Percentiles rank a stretch among this genome's conserved stretches.
These are phyloP conservation scores for Xenopus borealis DNA, from an alignment of 2,113 vertebrate genomes.

Conservation along the genomic window DNA sequence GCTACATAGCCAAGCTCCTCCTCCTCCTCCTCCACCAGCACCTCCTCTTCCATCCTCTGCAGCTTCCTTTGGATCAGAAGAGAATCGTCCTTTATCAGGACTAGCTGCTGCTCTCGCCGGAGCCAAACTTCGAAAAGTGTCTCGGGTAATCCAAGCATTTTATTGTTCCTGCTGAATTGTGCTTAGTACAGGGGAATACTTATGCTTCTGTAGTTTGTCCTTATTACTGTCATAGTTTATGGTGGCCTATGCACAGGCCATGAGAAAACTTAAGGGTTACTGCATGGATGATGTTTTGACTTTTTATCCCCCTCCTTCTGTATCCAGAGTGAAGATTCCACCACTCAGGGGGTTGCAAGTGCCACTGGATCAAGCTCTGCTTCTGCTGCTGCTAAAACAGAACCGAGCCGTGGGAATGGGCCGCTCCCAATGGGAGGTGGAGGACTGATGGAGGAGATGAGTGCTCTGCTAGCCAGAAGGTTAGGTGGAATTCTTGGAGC, in stretches of 20 bases:
- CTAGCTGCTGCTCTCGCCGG: constrained; percentile 90
- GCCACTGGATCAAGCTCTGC: constrained; percentile 50
- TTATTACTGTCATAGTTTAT: too few species aligned
- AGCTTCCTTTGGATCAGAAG: constrained; percentile 75
- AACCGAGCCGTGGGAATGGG: constrained; percentile 84
- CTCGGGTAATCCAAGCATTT: constrained; percentile 73
- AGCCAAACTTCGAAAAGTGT: constrained; percentile 93
- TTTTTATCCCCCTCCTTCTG: constrained; percentile 6
- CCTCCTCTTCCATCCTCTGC: constrained; percentile 83
- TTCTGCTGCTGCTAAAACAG: constrained; percentile 72
- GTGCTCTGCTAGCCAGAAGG: constrained; percentile 95
- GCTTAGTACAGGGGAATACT: too few species aligned
- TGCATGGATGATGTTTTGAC: too few species aligned
- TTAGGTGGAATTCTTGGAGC: constrained; percentile 47
- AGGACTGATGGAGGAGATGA: constrained; percentile 98
- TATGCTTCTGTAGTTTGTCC: too few species aligned
- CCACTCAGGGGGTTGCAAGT: constrained; percentile 65
- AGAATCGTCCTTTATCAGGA: constrained; percentile 84
- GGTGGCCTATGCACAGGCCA: too few species aligned
- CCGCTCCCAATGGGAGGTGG: constrained; percentile 81
- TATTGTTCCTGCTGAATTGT: too few species aligned
- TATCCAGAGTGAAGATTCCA: constrained; percentile 77
- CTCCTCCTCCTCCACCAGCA: constrained; percentile 79
- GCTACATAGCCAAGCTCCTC: constrained; percentile 66
- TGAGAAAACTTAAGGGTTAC: too few species aligned